Conservation (phyloP, 2,888 invertebrate genomes). For the Nomada ruficornis region DNA sequence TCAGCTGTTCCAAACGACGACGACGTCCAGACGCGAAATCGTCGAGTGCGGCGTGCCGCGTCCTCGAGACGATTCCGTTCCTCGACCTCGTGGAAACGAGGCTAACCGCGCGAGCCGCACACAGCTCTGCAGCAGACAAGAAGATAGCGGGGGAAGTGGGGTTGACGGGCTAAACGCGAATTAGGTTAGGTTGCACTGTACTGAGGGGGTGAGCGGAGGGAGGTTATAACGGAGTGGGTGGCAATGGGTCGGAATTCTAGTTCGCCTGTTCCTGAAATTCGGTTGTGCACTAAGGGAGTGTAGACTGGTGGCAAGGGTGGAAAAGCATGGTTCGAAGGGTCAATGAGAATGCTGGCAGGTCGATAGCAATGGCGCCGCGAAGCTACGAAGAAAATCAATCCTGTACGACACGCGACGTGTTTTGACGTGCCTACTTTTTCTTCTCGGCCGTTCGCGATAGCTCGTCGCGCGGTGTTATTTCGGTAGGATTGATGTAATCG, state of each 20-base stretch:
- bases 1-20: conserved; percentile 51
- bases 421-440: conserved; percentile 72
- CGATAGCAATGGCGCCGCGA: conserved; percentile 83
- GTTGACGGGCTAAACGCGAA: conserved; percentile 54
- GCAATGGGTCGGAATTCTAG: not conserved
- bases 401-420: conserved; percentile 77
- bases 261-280: conserved; percentile 7
- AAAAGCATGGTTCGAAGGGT: conserved; percentile 71
- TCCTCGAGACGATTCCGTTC: conserved; percentile 72
- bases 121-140: conserved; percentile 56
- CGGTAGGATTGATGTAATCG: not conserved
- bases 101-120: conserved; percentile 66
- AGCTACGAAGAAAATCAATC: conserved; percentile 82
- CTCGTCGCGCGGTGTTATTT: not conserved
- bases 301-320: conserved; percentile 43
- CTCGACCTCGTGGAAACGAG: conserved; percentile 72
- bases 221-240: not conserved
- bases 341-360: conserved; percentile 75
- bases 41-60: conserved; percentile 56
- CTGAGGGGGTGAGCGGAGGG: not conserved
- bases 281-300: not conserved
- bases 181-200: conserved; percentile 57
- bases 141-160: conserved; percentile 66
- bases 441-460: not conserved
- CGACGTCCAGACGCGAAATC: conserved; percentile 58